Conservation (phyloP, 1,140 invertebrate species). For the Cherax quadricarinatus region DNA sequence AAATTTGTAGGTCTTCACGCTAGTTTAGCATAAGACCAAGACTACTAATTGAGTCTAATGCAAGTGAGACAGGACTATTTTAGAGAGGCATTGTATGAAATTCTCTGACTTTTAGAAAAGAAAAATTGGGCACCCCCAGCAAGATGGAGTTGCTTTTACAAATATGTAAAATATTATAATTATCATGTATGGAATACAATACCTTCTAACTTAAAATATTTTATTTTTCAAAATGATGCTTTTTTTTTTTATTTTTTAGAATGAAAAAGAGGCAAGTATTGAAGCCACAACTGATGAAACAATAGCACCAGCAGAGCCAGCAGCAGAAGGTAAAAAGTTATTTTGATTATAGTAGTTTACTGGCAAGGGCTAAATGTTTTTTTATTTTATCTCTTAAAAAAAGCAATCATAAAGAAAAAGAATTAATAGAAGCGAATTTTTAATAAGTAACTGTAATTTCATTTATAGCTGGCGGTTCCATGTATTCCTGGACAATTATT, state of each 20-base stretch:
- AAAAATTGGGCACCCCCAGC: too few species aligned
- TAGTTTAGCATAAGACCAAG: too few species aligned
- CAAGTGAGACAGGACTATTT: too few species aligned
- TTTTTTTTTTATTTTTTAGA: neutral
- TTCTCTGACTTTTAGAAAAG: too few species aligned
- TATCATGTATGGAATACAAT: too few species aligned
- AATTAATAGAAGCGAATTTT: neutral
- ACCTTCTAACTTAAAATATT: too few species aligned
- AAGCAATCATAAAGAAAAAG: neutral
- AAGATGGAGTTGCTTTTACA: too few species aligned
- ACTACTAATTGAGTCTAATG: too few species aligned
- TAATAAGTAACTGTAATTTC: neutral
- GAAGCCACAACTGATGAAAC: slow-evolving; percentile 2
- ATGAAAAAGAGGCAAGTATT: neutral
- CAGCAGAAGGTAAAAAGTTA: slow-evolving; percentile 8
- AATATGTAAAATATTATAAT: too few species aligned
- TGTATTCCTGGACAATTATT: neutral
- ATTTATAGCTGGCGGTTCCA: neutral
- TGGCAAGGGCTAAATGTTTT: neutral
- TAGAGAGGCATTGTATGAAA: too few species aligned
- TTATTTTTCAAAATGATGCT: too few species aligned
- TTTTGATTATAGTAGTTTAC: neutral
- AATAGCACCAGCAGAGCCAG: neutral
- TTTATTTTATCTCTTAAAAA: neutral
- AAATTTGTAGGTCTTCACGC: too few species aligned